Evolutionary conservation across 2,113 vertebrate genomes (phyloP), one percentile per base, ranked within the genome.

Genomic region (Myrmophylax atrothorax): DNA sequence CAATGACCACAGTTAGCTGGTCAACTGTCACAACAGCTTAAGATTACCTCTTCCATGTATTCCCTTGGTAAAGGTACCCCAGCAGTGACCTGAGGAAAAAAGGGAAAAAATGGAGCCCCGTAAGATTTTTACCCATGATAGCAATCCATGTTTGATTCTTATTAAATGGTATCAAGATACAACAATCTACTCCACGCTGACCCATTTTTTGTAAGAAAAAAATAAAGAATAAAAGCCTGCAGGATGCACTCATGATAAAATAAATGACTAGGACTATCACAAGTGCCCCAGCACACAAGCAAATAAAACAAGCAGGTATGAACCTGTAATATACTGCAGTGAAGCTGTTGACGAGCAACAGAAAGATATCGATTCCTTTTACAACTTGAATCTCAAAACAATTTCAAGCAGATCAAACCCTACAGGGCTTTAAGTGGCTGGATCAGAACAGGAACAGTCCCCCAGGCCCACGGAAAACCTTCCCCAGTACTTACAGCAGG

Each of bases 31-130:
- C 37, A 83, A 64, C 2, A 75, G 19, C 28, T 70, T 29, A 40
- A 74, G 59, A 64, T 98, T 98, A 99, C 99, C 99, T 99, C 99
- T 81, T 99, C 98, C 31, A 74, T 97, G 89, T 99, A 99, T 92
- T 99, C 99, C 95, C 98, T 99, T 4, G 99, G 99, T 76, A 99
- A 97, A 26, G 99, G 99, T 83, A 99, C 97, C 40, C 99, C 99
- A 90, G 99, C 99, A 38, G 98, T 99, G 50, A 99, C 99, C 99
- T 99, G 85, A 11, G 67, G 40, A 75, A 75, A 96, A 75, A 60
- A 92, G 14, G 5, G n/a, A 49, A n/a, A 46, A 26, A 19, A 72
- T 10, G 20, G 20, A 82, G 53, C 9, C 2, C 66, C 2, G 0
- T 47, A 23, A 64, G 19, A 44, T 37, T 91, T 87, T 63, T 66